phyloP scores from a whole-genome alignment of 2,888 invertebrate genomes.

The Drosophila meridiana region DNA sequence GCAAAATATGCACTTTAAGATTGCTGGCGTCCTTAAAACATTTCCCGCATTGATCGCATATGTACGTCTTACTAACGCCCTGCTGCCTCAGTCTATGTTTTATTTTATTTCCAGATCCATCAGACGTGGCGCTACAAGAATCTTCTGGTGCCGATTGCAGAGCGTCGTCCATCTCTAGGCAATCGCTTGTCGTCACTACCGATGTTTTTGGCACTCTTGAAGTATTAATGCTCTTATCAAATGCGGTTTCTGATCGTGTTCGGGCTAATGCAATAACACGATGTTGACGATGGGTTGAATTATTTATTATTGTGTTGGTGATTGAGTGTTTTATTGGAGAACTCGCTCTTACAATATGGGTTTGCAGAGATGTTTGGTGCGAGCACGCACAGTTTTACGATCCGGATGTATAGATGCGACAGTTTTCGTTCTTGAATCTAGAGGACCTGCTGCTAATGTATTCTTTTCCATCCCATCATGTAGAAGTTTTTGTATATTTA shows the following conservation, averaged over 20 bases:
- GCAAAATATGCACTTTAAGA: conserved; percentile 35
- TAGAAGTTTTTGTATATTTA: conserved; percentile 18
- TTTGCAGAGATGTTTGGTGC: no score
- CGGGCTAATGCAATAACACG: not conserved
- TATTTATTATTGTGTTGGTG: not conserved
- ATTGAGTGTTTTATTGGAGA: not conserved
- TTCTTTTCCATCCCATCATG: not conserved
- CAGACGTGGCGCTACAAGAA: not conserved
- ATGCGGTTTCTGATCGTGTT: not conserved
- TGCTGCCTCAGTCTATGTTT: not conserved
- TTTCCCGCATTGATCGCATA: conserved; percentile 43
- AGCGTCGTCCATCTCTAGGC: not conserved
- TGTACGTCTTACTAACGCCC: conserved; percentile 6
- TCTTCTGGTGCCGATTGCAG: not conserved
- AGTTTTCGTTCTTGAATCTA: not conserved
- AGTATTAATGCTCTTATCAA: not conserved
- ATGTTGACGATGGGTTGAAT: not conserved
- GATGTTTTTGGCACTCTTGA: not conserved
- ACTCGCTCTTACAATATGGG: not conserved
- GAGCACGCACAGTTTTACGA: not conserved
- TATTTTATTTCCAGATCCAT: not conserved
- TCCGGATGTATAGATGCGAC: not conserved
- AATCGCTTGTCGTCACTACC: not conserved
- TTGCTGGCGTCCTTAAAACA: conserved; percentile 34
- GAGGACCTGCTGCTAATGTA: not conserved